Percentiles rank a stretch among this genome's conserved stretches.
Evolutionary conservation across 2,113 vertebrate species (phyloP).

Genomic region (Noctilio leporinus): DNA sequence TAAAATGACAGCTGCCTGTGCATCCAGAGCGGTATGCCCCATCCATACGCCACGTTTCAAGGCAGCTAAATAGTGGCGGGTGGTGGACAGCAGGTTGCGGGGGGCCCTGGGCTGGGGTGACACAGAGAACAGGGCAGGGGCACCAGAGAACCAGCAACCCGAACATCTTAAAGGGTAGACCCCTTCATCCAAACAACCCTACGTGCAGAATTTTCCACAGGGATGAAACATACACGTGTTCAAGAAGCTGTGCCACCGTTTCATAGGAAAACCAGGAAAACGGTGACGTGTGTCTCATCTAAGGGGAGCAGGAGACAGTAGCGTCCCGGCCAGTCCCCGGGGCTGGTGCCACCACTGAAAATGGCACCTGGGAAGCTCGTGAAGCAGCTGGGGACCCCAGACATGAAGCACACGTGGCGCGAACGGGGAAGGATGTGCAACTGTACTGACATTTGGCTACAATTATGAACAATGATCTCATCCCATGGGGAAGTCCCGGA

Average conservation of each 20-base stretch:
- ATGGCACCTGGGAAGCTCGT: accelerated
- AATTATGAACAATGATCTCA: accelerated
- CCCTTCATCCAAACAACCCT: background rate
- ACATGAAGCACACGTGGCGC: accelerated
- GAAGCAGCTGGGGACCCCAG: too few species aligned
- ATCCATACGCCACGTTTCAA: background rate
- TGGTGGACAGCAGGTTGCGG: accelerated
- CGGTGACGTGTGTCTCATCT: accelerated
- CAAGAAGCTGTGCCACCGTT: background rate
- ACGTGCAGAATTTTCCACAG: background rate
- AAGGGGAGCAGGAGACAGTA: accelerated
- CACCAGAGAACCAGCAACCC: accelerated
- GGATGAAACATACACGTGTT: background rate
- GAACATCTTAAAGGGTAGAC: accelerated
- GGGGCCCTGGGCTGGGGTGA: background rate
- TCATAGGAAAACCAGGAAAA: background rate
- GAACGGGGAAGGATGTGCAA: accelerated
- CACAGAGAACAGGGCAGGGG: accelerated
- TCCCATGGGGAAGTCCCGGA: accelerated
- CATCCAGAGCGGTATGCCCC: background rate
- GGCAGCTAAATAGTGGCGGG: accelerated
- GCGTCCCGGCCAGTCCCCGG: accelerated
- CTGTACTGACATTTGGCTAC: accelerated
- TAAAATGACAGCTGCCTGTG: background rate
- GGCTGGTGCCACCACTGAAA: accelerated